Percentiles rank a stretch among this genome's conserved stretches.
These are phyloP conservation scores for Hipposideros armiger DNA, from an alignment of 2,113 vertebrate genomes.

Conservation along the genomic window DNA sequence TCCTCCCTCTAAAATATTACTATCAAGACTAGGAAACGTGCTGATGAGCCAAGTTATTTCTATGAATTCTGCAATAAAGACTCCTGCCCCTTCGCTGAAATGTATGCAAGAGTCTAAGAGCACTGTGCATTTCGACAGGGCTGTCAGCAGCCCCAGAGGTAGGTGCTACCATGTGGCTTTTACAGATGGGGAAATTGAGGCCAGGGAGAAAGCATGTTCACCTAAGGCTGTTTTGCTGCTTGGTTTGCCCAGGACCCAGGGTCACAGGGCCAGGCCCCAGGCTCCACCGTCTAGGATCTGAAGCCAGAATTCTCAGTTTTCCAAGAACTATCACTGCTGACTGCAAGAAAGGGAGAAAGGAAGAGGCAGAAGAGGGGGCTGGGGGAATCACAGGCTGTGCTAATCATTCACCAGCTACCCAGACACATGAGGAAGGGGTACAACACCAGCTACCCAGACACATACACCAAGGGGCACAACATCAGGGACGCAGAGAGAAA, in stretches of 20 bases:
- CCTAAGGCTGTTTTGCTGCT: background rate
- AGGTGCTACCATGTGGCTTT: background rate
- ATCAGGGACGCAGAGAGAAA: background rate
- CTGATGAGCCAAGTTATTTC: background rate
- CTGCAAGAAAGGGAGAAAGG: background rate
- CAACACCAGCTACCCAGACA: background rate
- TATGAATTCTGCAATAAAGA: background rate
- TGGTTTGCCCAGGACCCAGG: background rate
- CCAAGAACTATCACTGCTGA: background rate
- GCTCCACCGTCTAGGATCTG: background rate
- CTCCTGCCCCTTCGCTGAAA: background rate
- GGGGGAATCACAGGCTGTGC: background rate
- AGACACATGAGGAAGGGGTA: background rate
- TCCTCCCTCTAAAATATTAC: background rate
- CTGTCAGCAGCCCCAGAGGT: background rate
- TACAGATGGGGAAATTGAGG: background rate
- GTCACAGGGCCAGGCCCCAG: background rate
- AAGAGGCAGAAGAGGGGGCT: background rate
- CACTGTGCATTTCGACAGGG: background rate
- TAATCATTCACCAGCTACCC: background rate
- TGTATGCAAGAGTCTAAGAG: background rate
- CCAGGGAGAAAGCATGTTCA: background rate
- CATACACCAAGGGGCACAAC: background rate
- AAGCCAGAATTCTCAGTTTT: background rate
- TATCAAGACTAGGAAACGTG: background rate